These are phyloP conservation scores for Brachyalestes nurse DNA, from an alignment of 2,797 vertebrate species.

Conservation along the genomic window DNA sequence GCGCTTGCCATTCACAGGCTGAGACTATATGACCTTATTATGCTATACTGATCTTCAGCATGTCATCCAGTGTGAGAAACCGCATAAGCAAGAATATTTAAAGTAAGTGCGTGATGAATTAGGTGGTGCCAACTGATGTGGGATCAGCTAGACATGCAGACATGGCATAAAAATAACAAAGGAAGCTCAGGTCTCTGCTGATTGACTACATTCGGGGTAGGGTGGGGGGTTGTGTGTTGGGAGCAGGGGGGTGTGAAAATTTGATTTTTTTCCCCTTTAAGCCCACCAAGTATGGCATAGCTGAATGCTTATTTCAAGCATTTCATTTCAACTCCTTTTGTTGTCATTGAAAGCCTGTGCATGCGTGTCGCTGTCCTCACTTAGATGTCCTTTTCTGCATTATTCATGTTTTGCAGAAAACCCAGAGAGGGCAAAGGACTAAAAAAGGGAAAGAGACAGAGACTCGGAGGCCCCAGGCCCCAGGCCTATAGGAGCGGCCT, in stretches of 20 bases:
- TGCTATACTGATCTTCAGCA: no score
- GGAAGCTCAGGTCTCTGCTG: not conserved
- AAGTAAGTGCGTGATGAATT: no score
- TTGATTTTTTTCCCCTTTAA: not conserved
- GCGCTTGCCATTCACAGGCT: no score
- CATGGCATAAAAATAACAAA: no score
- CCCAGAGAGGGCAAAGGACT: slow-evolving; percentile 84
- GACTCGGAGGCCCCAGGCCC: slow-evolving; percentile 74
- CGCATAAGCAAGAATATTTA: no score
- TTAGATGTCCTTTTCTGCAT: slow-evolving; percentile 45
- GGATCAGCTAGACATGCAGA: no score
- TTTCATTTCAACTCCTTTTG: slow-evolving; percentile 41
- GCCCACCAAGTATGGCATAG: not conserved
- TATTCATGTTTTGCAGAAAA: slow-evolving; percentile 84
- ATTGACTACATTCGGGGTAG: not conserved
- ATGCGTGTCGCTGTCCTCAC: slow-evolving; percentile 35
- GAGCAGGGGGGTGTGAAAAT: not conserved
- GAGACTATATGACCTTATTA: no score
- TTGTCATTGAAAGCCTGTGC: slow-evolving; percentile 42
- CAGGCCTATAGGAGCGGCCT: slow-evolving; percentile 40
- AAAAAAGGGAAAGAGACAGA: slow-evolving; percentile 87
- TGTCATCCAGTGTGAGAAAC: no score
- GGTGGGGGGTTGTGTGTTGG: not conserved
- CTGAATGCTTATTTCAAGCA: not conserved
- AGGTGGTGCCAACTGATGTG: no score